Evolutionary conservation across 2,888 invertebrate genomes (phyloP).

Genomic region (Thecophora atra): DNA sequence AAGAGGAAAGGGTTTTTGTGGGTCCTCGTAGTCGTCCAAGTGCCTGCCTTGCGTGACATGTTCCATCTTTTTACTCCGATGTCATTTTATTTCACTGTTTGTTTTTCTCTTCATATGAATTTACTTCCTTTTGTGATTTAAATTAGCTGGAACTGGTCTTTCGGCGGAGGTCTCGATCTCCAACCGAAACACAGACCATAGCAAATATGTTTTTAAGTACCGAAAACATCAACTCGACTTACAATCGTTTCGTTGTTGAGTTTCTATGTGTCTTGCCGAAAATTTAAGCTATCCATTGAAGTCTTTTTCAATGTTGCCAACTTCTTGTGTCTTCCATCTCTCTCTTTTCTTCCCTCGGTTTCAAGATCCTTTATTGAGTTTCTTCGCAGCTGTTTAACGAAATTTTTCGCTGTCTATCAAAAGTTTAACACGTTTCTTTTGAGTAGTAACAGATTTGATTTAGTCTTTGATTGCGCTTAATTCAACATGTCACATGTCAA

Average conservation of each 20-base stretch:
- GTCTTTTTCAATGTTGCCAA: slow-evolving; percentile 23
- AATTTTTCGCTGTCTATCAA: not conserved
- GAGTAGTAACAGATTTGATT: no score
- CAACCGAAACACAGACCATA: slow-evolving; percentile 6
- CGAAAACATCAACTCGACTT: not conserved
- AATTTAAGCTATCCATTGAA: not conserved
- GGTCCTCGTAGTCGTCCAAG: not conserved
- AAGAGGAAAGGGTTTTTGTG: not conserved
- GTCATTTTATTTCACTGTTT: not conserved
- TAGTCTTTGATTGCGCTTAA: no score
- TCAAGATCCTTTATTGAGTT: not conserved
- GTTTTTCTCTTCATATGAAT: slow-evolving; percentile 3
- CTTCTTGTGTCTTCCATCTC: slow-evolving; percentile 7
- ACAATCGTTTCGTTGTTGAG: not conserved
- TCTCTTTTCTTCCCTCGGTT: not conserved
- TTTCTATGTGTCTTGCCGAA: not conserved
- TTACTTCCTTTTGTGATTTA: slow-evolving; percentile 57
- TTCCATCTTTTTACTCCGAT: not conserved
- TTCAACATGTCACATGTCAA: not conserved
- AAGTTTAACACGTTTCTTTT: not conserved
- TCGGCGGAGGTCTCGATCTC: no score
- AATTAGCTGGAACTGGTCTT: slow-evolving; percentile 46
- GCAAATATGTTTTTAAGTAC: slow-evolving; percentile 21
- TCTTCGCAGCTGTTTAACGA: not conserved
- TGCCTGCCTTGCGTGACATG: not conserved